Percentiles rank a stretch among this genome's conserved stretches.
phyloP scores from a whole-genome alignment of 2,113 vertebrate species.

The Pelusios castaneus region DNA sequence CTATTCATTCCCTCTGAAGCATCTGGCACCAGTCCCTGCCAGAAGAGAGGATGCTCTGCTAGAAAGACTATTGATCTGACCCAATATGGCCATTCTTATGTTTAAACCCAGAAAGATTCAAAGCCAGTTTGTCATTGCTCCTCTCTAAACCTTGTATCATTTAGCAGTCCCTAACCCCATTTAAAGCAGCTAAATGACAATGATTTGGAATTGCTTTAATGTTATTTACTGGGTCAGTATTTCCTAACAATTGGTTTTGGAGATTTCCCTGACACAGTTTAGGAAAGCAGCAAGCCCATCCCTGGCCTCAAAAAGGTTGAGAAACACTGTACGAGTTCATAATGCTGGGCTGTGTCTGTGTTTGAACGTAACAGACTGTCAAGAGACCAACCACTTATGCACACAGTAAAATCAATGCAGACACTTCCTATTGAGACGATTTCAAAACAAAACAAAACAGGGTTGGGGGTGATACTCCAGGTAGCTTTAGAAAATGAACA shows the following conservation, averaged over 20 bases:
- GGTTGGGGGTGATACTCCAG: too few relatives aligned
- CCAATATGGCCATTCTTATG: neutral
- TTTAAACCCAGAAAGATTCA: slow-evolving; percentile 28
- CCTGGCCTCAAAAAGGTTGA: too few relatives aligned
- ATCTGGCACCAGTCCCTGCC: neutral
- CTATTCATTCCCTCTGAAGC: neutral
- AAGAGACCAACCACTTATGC: slow-evolving; percentile 5
- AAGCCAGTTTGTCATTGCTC: slow-evolving; percentile 8
- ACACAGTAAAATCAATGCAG: slow-evolving; percentile 51
- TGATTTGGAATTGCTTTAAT: slow-evolving; percentile 6
- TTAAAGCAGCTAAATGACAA: slow-evolving; percentile 36
- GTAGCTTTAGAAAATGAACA: slow-evolving; percentile 29
- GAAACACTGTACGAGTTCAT: slow-evolving; percentile 15
- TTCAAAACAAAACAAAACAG: too few relatives aligned
- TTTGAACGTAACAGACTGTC: slow-evolving; percentile 7
- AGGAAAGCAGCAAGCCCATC: too few relatives aligned
- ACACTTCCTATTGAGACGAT: slow-evolving; percentile 32
- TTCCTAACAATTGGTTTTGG: too few relatives aligned
- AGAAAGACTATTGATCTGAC: neutral
- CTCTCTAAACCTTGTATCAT: slow-evolving; percentile 12
- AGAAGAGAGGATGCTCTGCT: neutral
- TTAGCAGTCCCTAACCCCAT: slow-evolving; percentile 40
- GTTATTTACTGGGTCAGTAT: slow-evolving; percentile 34
- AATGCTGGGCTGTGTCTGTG: slow-evolving; percentile 11
- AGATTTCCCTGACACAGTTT: too few relatives aligned